Evolutionary conservation across 2,888 invertebrate species (phyloP), one percentile per base, ranked within the genome.

Genomic region (Lycophotia porphyrea): DNA sequence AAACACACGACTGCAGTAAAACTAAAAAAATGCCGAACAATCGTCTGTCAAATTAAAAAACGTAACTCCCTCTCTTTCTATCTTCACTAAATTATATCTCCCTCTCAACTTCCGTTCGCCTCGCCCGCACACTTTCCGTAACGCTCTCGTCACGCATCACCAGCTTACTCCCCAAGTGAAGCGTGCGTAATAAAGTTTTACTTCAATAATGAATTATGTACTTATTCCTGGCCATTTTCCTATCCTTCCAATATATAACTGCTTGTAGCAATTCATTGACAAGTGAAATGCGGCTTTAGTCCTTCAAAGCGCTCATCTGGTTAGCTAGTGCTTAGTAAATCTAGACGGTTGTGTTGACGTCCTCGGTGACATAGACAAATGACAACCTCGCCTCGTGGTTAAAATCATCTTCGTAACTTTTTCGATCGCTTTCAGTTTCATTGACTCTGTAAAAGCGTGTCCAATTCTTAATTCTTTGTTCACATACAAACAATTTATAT

Each of bases 381-480:
- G 2, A 27, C n/a, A n/a, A 79, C 39, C 44, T 58, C 34, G 36
- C 27, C 24, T 1, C 44, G 27, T 74, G n/a, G 9, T 18, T 49
- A 24, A 52, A 76, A 27, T 61, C 44, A 44, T 36, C 24, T 18
- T 2, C 44, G 11, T 11, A 58, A 24, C 34, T 27, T n/a, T 31
- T n/a, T n/a, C n/a, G 44, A 55, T 64, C 18, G 5, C 47, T 77
- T 64, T 78, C 27, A 68, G 47, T 68, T 79, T 52, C 31, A 61
- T 66, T 81, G 9, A 52, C 44, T 24, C 55, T 34, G 47, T 63
- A 64, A 78, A 39, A 79, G 49, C 39, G 71, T 71, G 34, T 18
- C 63, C 27, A 64, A 80, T 80, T 27, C 66, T 31, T 49, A 5
- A 24, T 27, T 74, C 55, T 64, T 58, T 64, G 63, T 80, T 15